Evolutionary conservation across 2,797 vertebrate species (phyloP).

Genomic region (Gallinago stenura): DNA sequence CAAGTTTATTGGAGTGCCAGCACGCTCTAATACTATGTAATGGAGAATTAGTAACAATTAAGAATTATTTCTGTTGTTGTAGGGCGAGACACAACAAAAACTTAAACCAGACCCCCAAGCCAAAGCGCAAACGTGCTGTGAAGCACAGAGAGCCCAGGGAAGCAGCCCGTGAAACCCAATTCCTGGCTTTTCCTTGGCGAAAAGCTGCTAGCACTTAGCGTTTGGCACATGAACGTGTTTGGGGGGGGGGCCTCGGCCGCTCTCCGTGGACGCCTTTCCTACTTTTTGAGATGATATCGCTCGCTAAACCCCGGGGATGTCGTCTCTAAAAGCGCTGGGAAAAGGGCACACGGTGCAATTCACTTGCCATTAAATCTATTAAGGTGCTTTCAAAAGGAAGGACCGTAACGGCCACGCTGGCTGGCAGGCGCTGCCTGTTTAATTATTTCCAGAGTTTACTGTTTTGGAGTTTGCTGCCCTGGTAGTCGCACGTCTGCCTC

Average conservation of each 20-base stretch:
- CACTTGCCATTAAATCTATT: not conserved
- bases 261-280: not conserved
- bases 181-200: not conserved
- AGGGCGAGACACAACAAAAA: not conserved
- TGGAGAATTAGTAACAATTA: conserved; percentile 16
- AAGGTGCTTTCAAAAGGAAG: not conserved
- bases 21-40: not conserved
- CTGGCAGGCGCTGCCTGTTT: conserved; percentile 11
- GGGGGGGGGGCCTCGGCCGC: not conserved
- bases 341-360: not conserved
- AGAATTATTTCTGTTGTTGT: not conserved
- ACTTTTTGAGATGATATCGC: not conserved
- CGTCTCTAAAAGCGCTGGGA: not conserved
- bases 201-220: not conserved
- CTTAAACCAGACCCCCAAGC: not conserved
- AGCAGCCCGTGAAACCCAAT: not conserved
- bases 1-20: conserved; percentile 8
- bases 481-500: fast-evolving
- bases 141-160: not conserved
- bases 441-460: conserved; percentile 54
- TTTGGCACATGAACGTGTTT: not conserved
- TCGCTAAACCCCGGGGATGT: not conserved
- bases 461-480: not conserved
- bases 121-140: not conserved
- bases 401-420: fast-evolving